Percentiles rank a stretch among this genome's conserved stretches.
Evolutionary conservation across 1,140 invertebrate genomes (phyloP).

Genomic region (Drosophila rufa): DNA sequence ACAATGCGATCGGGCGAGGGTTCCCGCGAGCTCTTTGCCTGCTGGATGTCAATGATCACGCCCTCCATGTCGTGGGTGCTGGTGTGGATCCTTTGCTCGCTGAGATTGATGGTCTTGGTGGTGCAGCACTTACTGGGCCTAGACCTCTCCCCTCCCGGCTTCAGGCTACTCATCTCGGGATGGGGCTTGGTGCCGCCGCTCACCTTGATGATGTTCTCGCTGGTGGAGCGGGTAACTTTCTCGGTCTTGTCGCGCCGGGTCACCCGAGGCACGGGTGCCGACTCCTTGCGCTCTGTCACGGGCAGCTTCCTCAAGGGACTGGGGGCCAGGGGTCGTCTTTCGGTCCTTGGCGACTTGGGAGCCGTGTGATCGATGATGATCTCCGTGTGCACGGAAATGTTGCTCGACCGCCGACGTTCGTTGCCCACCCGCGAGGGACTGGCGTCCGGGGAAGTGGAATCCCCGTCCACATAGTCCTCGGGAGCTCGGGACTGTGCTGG

Average conservation of each 20-base stretch:
- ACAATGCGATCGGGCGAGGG: constrained; percentile 89
- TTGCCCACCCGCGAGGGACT: constrained; percentile 65
- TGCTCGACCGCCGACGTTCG: constrained; percentile 79
- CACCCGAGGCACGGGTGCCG: constrained; percentile 74
- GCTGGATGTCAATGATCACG: constrained; percentile 88
- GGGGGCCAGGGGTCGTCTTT: constrained; percentile 22
- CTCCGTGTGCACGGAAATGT: constrained; percentile 80
- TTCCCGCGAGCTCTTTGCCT: constrained; percentile 90
- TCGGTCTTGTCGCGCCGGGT: constrained; percentile 85
- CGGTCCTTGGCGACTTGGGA: constrained; percentile 56
- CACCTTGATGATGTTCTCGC: constrained; percentile 86
- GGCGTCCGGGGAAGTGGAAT: constrained; percentile 69
- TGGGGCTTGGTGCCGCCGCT: constrained; percentile 71
- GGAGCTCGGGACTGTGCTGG: constrained; percentile 18
- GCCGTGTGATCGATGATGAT: constrained; percentile 77
- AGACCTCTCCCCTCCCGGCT: constrained; percentile 42
- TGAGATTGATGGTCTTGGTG: constrained; percentile 85
- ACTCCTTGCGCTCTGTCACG: constrained; percentile 80
- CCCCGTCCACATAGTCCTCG: constrained; percentile 62
- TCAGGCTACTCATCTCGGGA: constrained; percentile 62
- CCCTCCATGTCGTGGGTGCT: constrained; percentile 70
- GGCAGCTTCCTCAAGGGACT: constrained; percentile 54
- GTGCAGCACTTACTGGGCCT: constrained; percentile 82
- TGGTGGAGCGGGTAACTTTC: constrained; percentile 86
- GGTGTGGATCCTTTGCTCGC: constrained; percentile 62